Base-by-base conservation (phyloP, 2,797 vertebrate genomes). In the Phylloscopus collybita region DNA sequence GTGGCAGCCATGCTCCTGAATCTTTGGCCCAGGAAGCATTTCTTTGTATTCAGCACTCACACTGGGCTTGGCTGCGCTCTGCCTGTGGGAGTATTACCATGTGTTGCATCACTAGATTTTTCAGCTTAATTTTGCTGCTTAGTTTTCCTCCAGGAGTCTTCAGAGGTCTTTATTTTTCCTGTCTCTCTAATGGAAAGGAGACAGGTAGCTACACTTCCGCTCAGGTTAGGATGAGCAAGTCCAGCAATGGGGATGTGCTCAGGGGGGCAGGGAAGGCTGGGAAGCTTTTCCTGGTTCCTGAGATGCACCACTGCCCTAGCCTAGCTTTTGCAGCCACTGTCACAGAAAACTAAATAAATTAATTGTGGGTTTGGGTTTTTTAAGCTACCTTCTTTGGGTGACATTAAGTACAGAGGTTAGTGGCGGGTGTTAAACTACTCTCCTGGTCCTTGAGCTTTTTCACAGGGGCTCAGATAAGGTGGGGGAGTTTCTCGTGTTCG, bases 391-490 rank as follows among this genome's bases (percentile, higher is more conserved):
- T 25, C 30, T 82, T 34, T 27, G 30, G 3, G 27, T 59, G 29
- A 62, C 65, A 62, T 45, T 61, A 80, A 72, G 10, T 72, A 30
- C 29, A 73, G 61, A 64, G 67, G 36, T 66, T 85, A 56, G 18
- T 16, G 62, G 18, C 86, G 71, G 42, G 62, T 47, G 21, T 69
- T 86, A 70, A 90, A 42, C 23, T 71, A 40, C 25, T 71, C 30
- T 53, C 54, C 61, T 53, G 34, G 44, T n/a, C 85, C 59, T 76
- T 67, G 54, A 93, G 73, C 29, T 76, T 91, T 84, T 94, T 82
- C 4, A 2, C 90, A 67, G 36, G 57, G 80, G 83, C 90, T 91
- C n/a, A 45, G 26, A 30, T 86, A 26, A 91, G 81, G 88, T 38
- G 82, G 93, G 91, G 70, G 47, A 88, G 84, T 64, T 5, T 4